These are phyloP conservation scores for Watsonalla binaria DNA, from an alignment of 2,888 invertebrate genomes.

Conservation along the genomic window DNA sequence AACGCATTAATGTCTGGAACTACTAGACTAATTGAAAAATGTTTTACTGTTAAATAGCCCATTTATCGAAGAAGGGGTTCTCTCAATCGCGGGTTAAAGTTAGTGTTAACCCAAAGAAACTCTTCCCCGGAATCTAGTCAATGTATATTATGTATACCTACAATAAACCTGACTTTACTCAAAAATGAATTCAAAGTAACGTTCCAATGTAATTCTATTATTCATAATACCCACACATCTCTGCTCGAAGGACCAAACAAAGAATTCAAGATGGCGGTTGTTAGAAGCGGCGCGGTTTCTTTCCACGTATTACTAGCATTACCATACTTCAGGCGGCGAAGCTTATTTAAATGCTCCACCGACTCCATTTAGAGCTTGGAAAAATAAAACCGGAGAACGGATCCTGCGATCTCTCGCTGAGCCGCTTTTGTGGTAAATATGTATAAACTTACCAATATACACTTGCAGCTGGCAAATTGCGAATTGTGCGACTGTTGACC, in stretches of 20 bases:
- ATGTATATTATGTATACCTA: no score
- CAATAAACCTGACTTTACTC: neutral
- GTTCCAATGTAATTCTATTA: neutral
- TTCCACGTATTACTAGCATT: constrained; percentile 75
- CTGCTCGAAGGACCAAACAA: constrained; percentile 36
- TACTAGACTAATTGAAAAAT: no score
- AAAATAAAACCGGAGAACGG: constrained; percentile 75
- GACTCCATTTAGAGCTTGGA: constrained; percentile 79
- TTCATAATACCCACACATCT: constrained; percentile 10
- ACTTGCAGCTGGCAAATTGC: constrained; percentile 18
- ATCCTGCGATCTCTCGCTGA: constrained; percentile 74
- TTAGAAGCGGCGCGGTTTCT: constrained; percentile 62
- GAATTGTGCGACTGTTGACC: constrained; percentile 25
- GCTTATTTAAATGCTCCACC: constrained; percentile 79
- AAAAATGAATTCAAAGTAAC: neutral
- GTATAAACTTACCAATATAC: constrained; percentile 64
- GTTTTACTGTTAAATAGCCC: no score
- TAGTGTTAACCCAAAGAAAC: no score
- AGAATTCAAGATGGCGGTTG: constrained; percentile 69
- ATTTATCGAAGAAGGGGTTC: no score
- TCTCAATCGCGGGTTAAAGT: no score
- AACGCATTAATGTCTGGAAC: no score
- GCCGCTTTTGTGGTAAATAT: constrained; percentile 79
- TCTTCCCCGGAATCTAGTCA: no score
- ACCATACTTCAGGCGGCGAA: constrained; percentile 76